Base-by-base conservation (phyloP, 2,888 invertebrate genomes). In the Trissolcus japonicus region DNA sequence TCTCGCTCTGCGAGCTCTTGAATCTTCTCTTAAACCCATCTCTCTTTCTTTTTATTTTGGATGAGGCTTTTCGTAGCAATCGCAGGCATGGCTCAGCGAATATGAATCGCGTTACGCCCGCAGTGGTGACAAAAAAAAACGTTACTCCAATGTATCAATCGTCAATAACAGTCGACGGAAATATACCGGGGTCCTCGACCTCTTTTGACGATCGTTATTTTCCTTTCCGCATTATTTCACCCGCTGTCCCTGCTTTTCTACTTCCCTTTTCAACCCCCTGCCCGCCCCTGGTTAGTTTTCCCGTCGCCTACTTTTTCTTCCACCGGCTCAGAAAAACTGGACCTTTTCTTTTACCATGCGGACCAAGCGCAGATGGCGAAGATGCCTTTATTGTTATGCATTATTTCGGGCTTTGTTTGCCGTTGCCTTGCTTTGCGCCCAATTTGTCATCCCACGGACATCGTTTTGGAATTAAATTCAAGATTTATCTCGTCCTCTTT, bases 121-220 rank as follows among this genome's bases (percentile, higher is more conserved):
- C 14, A 63, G 72, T 41, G 63, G 55, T 9, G 35, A 25, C 25
- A 19, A 35, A 35, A 35, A 11, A 72, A 77, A 72, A 77, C 60
- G 57, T 72, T 60, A 54, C 72, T 73, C 43, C 41, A 73, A 67
- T 63, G 57, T 73, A 77, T 72, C 73, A 68, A 77, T 76, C 76
- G 78, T 68, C 74, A 74, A 78, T 73, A 74, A 74, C 54, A 68
- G 79, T 79, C 74, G 76, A 76, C 63, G 79, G 76, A 79, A 74
- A 76, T 62, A 74, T 79, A 76, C 67, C 65, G 71, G 71, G 76
- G 79, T 71, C 76, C 76, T 76, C 79, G 71, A 79, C 76, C 74
- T 77, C 77, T 77, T 77, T 77, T 67, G 72, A 77, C 72, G 77
- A 72, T 77, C 77, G 67, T 65, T 63, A 68, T 77, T 77, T 72